phyloP scores from a whole-genome alignment of 2,888 invertebrate species.

The Drosophila nr. fundita region DNA sequence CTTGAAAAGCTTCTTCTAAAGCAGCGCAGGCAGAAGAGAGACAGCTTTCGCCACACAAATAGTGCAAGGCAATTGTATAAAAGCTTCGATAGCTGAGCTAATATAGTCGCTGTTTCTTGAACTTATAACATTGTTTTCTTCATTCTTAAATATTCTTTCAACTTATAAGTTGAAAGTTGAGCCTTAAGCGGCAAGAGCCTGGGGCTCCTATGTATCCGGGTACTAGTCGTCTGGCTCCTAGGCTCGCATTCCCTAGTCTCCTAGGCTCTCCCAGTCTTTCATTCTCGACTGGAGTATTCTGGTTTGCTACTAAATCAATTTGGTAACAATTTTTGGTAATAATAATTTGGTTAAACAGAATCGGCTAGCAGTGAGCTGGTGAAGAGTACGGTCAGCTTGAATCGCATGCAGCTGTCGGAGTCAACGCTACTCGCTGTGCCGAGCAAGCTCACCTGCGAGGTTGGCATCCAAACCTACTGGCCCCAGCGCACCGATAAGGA shows the following conservation, averaged over 20 bases:
- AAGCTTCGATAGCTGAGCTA: neutral
- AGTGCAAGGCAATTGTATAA: neutral
- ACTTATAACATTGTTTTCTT: neutral
- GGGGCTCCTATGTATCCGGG: too few relatives aligned
- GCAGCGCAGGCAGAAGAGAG: neutral
- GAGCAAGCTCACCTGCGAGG: constrained; percentile 40
- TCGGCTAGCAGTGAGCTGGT: constrained; percentile 22
- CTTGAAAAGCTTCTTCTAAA: neutral
- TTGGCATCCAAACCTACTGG: constrained; percentile 51
- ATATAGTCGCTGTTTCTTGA: neutral
- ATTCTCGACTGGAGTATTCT: neutral
- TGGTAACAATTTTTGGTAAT: too few relatives aligned
- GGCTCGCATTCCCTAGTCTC: neutral
- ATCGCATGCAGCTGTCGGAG: constrained; percentile 45
- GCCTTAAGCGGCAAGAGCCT: neutral
- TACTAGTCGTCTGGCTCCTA: neutral
- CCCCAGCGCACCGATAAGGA: neutral
- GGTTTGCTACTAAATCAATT: neutral
- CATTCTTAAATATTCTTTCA: neutral
- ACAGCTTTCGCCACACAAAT: neutral
- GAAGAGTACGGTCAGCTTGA: constrained; percentile 34
- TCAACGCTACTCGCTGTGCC: constrained; percentile 31
- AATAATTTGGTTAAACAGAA: constrained; percentile 7
- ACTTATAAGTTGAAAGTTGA: neutral
- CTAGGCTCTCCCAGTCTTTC: neutral